phyloP scores from a whole-genome alignment of 2,113 vertebrate genomes.

The Neogobius melanostomus region DNA sequence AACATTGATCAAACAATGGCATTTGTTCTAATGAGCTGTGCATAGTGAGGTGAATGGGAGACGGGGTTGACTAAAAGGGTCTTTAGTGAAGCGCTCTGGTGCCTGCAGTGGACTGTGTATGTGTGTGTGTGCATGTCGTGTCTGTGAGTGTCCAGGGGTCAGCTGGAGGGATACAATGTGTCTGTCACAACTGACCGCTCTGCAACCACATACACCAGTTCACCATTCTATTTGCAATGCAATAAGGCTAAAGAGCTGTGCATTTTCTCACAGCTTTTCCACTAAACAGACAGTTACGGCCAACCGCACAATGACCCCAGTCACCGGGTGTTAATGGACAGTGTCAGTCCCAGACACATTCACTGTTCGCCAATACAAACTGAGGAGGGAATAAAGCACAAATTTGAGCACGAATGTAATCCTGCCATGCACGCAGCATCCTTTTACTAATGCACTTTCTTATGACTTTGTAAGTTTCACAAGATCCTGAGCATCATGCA shows the following conservation, averaged over 20 bases:
- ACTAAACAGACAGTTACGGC: constrained; percentile 61
- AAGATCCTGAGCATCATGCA: too few relatives aligned
- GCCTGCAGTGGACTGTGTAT: constrained; percentile 23
- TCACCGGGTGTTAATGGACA: constrained; percentile 5
- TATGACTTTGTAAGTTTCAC: too few relatives aligned
- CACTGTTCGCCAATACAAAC: constrained; percentile 60
- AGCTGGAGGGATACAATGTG: constrained; percentile 63
- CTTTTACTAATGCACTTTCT: too few relatives aligned
- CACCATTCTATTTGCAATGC: constrained; percentile 23
- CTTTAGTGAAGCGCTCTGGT: constrained; percentile 53
- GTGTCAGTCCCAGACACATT: constrained; percentile 37
- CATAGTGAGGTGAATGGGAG: constrained; percentile 57
- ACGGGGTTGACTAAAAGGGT: constrained; percentile 42
- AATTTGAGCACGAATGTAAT: constrained; percentile 34
- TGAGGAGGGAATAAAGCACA: constrained; percentile 33
- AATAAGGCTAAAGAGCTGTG: constrained; percentile 45
- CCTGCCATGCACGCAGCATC: constrained; percentile 23
- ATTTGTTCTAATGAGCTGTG: constrained; percentile 29
- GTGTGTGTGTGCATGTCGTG: constrained; percentile 24
- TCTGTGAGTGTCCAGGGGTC: constrained; percentile 56
- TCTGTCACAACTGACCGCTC: constrained; percentile 72
- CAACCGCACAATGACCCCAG: constrained; percentile 70
- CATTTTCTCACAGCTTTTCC: constrained; percentile 43
- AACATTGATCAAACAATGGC: neutral
- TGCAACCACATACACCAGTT: constrained; percentile 48